These are phyloP conservation scores for Pseudolaguvia tuberculata DNA, from an alignment of 2,113 vertebrate genomes.

Conservation along the genomic window DNA sequence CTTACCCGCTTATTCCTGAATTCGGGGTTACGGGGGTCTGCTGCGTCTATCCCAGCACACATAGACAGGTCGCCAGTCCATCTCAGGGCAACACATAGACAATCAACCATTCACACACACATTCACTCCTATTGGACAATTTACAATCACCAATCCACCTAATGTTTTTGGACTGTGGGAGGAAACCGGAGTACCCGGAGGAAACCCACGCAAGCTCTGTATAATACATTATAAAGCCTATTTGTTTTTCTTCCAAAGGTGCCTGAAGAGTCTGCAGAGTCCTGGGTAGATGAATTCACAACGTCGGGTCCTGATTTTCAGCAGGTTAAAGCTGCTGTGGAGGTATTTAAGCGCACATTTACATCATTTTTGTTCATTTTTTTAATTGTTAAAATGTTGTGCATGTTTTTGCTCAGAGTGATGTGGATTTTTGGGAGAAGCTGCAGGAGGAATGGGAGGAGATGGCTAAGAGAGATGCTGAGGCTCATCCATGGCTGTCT, in stretches of 20 bases:
- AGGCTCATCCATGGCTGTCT: constrained; percentile 93
- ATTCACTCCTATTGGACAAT: too few relatives aligned
- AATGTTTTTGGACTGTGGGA: too few relatives aligned
- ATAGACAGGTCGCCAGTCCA: too few relatives aligned
- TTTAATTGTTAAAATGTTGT: not conserved
- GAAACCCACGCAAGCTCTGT: too few relatives aligned
- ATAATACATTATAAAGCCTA: not conserved
- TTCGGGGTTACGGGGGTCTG: too few relatives aligned
- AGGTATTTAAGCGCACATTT: constrained; percentile 70
- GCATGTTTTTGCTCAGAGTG: constrained; percentile 71
- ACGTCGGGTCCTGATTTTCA: constrained; percentile 85
- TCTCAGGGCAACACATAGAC: too few relatives aligned
- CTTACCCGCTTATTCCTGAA: too few relatives aligned
- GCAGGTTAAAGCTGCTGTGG: constrained; percentile 90
- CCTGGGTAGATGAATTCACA: constrained; percentile 93
- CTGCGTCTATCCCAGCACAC: too few relatives aligned
- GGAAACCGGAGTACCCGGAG: too few relatives aligned
- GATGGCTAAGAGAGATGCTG: constrained; percentile 94
- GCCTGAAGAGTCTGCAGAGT: constrained; percentile 84
- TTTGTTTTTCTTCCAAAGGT: constrained; percentile 61
- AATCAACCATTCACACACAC: too few relatives aligned
- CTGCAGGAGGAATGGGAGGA: constrained; percentile 98
- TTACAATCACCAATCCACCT: too few relatives aligned
- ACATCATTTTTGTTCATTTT: not conserved
- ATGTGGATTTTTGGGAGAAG: constrained; percentile 99